Base-by-base conservation (phyloP, 2,113 vertebrate genomes). In the Calypte anna region DNA sequence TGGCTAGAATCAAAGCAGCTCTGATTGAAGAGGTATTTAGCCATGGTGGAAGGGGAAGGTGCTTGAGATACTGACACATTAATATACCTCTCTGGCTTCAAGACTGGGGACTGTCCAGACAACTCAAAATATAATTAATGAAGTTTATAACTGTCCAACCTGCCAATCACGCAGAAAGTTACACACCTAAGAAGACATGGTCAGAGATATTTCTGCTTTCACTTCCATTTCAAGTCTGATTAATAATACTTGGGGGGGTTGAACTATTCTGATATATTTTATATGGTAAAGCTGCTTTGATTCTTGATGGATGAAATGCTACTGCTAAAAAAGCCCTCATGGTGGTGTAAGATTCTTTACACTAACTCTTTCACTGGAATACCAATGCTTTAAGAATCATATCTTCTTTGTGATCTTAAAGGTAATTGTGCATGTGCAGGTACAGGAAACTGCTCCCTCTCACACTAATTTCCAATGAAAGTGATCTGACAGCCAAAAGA, bases 291-390 rank as follows among this genome's bases (percentile, higher is more conserved):
- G 40, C 4, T 77, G 14, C 1, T 2, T 74, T 28, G 18, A 23
- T 70, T 88, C 12, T 83, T 4, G 2, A 70, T 70, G 51, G 31
- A 33, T 64, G 14, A 81, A 90, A 78, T 62, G 36, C 8, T 90
- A 10, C 79, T 66, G 28, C 62, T 58, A 57, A 74, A 81, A 61
- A 62, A 18, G 3, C 54, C 48, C 55, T 92, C 77, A 50, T 75
- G 73, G 63, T 93, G 64, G 64, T 84, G 61, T 92, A 73, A 82
- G 55, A 85, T 51, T 55, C 36, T 86, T 61, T 83, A 57, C 44
- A 38, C 36, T 76, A 25, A 30, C 9, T 79, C 40, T 70, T 84
- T 67, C 58, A 61, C 13, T 51, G 28, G 9, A 80, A 70, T 80
- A 51, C 5, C 22, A 7, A 31, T 55, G 23, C 51, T 79, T 92